Evolutionary conservation across 2,113 vertebrate genomes (phyloP), one percentile per base, ranked within the genome.

Genomic region (Eolophus roseicapilla): DNA sequence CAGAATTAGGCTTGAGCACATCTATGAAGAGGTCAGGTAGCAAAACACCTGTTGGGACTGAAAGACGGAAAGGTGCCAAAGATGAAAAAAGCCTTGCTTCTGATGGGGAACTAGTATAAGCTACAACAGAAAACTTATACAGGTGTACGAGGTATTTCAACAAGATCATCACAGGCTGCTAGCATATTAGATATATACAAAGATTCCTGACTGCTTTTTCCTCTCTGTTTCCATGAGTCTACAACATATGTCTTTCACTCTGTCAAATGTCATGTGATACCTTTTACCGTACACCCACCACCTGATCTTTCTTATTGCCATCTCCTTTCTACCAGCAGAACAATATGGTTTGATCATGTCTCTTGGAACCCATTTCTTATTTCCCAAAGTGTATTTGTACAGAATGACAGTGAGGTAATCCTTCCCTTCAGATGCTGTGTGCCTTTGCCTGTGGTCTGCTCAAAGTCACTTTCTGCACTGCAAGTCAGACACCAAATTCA

Each of bases 311-410:
- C 65, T 70, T 73, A 41, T 75, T 89, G 90, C 74, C 84, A 87
- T 19, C 91, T 65, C 87, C 74, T 37, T 84, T 50, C 86, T 97
- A 91, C 83, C 93, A 95, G 81, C 57, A 76, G 70, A 92, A 90
- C 78, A 95, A 49, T 52, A 82, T 73, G 78, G 78, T 69, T 85
- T 90, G 44, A 86, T 65, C 65, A 8, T 43, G 50, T 62, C 75
- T 92, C 78, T 49, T 85, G 91, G 87, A 95, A 87, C 4, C 37
- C 46, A 73, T 53, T 65, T 44, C 65, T 75, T n/a, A 9, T 89
- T 79, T 91, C 50, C 73, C 86, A 63, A 21, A 41, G 46, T 35
- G 33, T 16, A 70, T 65, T 68, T 49, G 64, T 57, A 24, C 2
- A 7, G 77, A 73, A 52, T 14, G 35, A 50, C 81, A 87, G 81